Percentiles rank a stretch among this genome's conserved stretches.
Evolutionary conservation across 2,888 invertebrate species (phyloP).

Genomic region (Hartigia nigra): DNA sequence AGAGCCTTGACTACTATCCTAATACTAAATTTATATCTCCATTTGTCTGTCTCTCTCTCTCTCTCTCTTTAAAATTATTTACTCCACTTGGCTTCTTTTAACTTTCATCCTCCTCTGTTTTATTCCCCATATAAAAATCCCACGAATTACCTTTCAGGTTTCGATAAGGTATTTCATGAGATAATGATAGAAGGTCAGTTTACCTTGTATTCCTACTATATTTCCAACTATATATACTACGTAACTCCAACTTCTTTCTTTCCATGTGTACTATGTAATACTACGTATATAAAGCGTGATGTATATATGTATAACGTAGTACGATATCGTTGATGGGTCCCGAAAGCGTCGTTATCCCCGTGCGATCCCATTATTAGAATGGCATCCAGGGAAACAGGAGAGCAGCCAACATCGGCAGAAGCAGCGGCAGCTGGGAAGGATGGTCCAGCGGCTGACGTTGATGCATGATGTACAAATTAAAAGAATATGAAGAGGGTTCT

Average conservation of each 20-base stretch:
- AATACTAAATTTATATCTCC: too few species aligned
- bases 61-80: too few species aligned
- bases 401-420: conserved; percentile 25
- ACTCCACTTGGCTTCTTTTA: too few species aligned
- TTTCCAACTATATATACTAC: not conserved
- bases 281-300: not conserved
- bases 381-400: conserved; percentile 41
- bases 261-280: too few species aligned
- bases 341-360: not conserved
- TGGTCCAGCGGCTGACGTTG: conserved; percentile 38
- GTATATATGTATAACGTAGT: not conserved
- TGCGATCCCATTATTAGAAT: conserved; percentile 49
- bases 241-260: too few species aligned
- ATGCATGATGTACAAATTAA: conserved; percentile 46
- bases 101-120: too few species aligned
- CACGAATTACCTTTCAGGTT: not conserved
- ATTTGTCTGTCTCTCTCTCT: too few species aligned
- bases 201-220: not conserved
- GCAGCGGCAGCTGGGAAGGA: conserved; percentile 33
- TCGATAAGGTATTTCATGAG: not conserved
- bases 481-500: conserved; percentile 22
- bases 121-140: not conserved
- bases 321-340: not conserved
- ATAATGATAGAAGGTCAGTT: not conserved
- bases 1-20: too few species aligned